Evolutionary conservation across 2,888 invertebrate genomes (phyloP), one percentile per base, ranked within the genome.

Genomic region (Dusona sp.): DNA sequence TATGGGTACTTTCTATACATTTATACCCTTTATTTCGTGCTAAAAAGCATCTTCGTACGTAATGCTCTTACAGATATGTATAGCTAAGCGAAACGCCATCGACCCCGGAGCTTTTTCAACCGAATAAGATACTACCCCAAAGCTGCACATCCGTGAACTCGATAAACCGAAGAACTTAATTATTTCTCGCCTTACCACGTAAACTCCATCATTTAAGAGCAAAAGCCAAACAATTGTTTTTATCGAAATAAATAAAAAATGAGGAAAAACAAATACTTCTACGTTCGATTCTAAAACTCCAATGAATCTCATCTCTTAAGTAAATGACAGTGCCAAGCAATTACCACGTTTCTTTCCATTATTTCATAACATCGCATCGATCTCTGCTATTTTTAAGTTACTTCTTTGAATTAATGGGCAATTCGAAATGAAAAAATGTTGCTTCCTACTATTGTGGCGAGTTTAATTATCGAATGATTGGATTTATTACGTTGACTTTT

Each of bases 101-200:
- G 77, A 77, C 51, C 64, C 57, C 51, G 79, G 57, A 78, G 64
- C 64, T 74, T 65, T 54, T 75, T 64, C 67, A 54, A 83, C 73
- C 81, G 65, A 88, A 88, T 87, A 87, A 88, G 85, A 88, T 84
- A 88, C 86, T 54, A 83, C 79, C 48, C 61, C 74, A 45, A 33
- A 48, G 42, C 42, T 13, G 13, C 9, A 42, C 42, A 38, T 38
- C 38, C 38, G 38, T 33, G 33, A 33, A 4, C 38, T 38, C 8
- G 9, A 38, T 45, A 13, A 45, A 3, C 45, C 25, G 25, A 25
- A 57, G 9, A 57, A 11, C 13, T 29, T 29, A 61, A 16, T 61
- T 29, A 16, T 61, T 29, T 61, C 61, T 29, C 61, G 16, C 61
- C 2, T 61, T 6, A 36, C 48, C 54, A 4, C 25, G 16, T 8